A percentile compares a stretch with the other conserved stretches of the same genome.
Conservation (phyloP, 2,888 invertebrate genomes). For the Caenorhabditis uteleia region DNA sequence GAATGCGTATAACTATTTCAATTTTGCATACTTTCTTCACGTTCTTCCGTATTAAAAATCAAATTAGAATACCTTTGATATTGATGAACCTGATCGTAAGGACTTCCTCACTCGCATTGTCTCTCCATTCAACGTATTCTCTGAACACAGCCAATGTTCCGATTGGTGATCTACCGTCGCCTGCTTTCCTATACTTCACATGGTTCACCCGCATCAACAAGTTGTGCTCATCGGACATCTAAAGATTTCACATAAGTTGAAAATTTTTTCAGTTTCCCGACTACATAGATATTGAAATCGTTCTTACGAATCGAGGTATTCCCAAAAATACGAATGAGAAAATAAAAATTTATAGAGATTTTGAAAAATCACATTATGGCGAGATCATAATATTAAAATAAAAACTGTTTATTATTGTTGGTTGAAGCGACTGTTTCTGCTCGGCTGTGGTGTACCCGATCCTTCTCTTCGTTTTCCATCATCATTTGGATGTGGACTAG, state of each 20-base stretch:
- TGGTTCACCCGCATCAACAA: slow-evolving; percentile 51
- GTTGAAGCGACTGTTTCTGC: slow-evolving; percentile 3
- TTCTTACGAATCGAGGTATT: no score
- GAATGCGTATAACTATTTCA: background rate
- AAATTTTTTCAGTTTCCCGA: background rate
- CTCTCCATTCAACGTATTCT: slow-evolving; percentile 64
- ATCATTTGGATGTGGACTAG: slow-evolving; percentile 9
- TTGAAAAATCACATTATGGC: background rate
- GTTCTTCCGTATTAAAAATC: no score
- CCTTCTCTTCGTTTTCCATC: slow-evolving; percentile 13
- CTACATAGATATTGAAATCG: background rate
- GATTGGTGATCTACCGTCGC: slow-evolving; percentile 62
- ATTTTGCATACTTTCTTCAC: background rate
- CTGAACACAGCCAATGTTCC: slow-evolving; percentile 48
- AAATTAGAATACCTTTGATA: slow-evolving; percentile 58
- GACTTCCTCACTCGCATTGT: slow-evolving; percentile 47
- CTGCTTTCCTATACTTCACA: slow-evolving; percentile 63
- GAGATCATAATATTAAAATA: no score
- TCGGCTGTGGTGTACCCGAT: slow-evolving; percentile 28
- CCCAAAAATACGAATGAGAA: background rate
- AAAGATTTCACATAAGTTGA: background rate
- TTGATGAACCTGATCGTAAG: slow-evolving; percentile 53
- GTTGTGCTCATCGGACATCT: slow-evolving; percentile 37
- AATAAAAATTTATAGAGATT: background rate
- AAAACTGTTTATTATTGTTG: background rate